Conservation (phyloP, 2,888 invertebrate species). For the Drosophila buzzatii region DNA sequence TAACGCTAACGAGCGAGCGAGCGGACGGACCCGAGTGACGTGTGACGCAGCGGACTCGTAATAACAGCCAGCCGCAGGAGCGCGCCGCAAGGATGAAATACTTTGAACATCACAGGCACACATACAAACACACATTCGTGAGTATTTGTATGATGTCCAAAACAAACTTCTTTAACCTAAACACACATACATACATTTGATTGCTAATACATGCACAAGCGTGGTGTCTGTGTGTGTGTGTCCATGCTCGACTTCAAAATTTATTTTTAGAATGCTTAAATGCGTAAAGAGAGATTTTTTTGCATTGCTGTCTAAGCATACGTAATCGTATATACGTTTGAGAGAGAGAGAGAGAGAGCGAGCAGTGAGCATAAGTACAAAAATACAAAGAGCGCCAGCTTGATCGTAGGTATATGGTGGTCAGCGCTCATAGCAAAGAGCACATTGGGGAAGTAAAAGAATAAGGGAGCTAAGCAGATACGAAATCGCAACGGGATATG, state of each 20-base stretch:
- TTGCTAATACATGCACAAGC: not conserved
- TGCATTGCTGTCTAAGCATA: not conserved
- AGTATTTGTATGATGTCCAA: not conserved
- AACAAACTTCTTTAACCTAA: not conserved
- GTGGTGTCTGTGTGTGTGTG: not conserved
- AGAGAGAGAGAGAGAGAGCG: too few species aligned
- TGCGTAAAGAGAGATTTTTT: not conserved
- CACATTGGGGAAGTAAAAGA: not conserved
- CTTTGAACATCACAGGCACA: not conserved
- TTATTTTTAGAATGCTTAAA: not conserved
- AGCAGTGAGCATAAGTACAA: not conserved
- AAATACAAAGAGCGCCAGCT: not conserved
- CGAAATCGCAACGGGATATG: not conserved
- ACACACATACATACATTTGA: not conserved
- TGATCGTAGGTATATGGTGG: not conserved
- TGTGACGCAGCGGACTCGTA: slow-evolving; percentile 48
- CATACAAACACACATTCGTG: not conserved
- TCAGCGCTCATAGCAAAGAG: not conserved
- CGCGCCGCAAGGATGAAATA: slow-evolving; percentile 22
- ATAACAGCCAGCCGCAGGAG: slow-evolving; percentile 59
- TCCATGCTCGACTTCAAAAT: too few species aligned
- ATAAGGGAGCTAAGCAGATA: not conserved
- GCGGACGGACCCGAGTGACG: slow-evolving; percentile 30
- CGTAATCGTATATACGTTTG: too few species aligned
- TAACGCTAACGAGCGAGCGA: slow-evolving; percentile 64